phyloP scores from a whole-genome alignment of 2,888 invertebrate genomes.

The Camptogramma bilineatum region DNA sequence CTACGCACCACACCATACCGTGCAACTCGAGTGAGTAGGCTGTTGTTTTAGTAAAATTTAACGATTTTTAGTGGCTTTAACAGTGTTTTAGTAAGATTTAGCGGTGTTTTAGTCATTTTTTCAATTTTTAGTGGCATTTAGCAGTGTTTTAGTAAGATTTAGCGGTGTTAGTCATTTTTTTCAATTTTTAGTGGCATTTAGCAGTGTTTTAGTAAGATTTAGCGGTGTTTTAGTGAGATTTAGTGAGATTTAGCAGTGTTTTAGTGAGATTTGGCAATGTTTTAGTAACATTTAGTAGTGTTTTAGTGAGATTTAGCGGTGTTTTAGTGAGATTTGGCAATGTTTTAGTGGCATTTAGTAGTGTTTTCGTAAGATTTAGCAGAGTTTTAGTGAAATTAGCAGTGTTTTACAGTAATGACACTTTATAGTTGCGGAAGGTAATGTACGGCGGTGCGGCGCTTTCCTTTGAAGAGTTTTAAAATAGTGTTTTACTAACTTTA shows the following conservation, averaged over 20 bases:
- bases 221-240: not conserved
- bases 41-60: not conserved
- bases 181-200: not conserved
- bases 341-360: not conserved
- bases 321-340: not conserved
- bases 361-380: not conserved
- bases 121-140: not conserved
- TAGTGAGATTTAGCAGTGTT: not conserved
- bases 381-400: not conserved
- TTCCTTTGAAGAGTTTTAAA: too few species aligned
- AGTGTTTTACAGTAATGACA: too few species aligned
- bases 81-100: not conserved
- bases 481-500: too few species aligned
- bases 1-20: conserved; percentile 94
- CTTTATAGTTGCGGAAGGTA: too few species aligned
- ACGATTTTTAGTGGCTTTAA: not conserved
- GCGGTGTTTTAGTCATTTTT: not conserved
- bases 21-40: conserved; percentile 89
- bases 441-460: too few species aligned
- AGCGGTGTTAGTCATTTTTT: not conserved
- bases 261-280: not conserved
- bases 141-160: not conserved
- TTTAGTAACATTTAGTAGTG: not conserved
- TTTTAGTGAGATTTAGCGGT: not conserved
- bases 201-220: not conserved